phyloP scores from a whole-genome alignment of 92 coral and sea anemone species.

The Parazoanthus swiftii region DNA sequence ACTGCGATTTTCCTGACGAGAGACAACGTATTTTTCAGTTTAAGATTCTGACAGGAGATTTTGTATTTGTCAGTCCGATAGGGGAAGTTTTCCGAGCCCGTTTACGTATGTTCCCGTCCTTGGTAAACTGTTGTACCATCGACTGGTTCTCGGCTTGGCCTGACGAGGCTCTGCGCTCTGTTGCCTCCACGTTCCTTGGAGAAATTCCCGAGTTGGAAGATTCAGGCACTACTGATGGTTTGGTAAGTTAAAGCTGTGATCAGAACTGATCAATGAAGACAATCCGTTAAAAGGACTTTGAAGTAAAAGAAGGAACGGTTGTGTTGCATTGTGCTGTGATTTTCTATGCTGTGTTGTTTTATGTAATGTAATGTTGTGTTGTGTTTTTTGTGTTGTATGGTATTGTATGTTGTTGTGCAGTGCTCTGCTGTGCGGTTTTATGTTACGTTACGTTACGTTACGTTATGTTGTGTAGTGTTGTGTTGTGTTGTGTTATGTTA shows the following conservation, averaged over 20 bases:
- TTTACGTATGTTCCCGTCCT: conserved; percentile 97
- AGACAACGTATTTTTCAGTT: not conserved
- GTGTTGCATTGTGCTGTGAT: not conserved
- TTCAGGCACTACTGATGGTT: conserved; percentile 85
- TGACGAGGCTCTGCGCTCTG: conserved; percentile 93
- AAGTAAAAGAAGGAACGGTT: not conserved
- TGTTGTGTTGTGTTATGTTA: too few species aligned
- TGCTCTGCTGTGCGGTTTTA: not conserved
- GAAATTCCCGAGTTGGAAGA: conserved; percentile 98
- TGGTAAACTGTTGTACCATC: conserved; percentile 97
- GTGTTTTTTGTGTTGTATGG: not conserved
- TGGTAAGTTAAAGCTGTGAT: conserved; percentile 63
- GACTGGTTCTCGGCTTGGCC: conserved; percentile 99
- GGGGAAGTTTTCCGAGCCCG: conserved; percentile 99
- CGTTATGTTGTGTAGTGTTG: too few species aligned
- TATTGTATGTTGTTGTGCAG: not conserved
- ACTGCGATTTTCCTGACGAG: not conserved
- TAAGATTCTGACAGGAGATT: not conserved
- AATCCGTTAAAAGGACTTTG: not conserved
- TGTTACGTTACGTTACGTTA: not conserved
- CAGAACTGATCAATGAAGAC: not conserved
- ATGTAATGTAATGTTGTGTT: not conserved
- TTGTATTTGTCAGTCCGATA: conserved; percentile 75
- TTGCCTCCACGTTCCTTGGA: conserved; percentile 93
- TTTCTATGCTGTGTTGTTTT: not conserved